Evolutionary conservation across 2,797 vertebrate genomes (phyloP), one percentile per base, ranked within the genome.

Genomic region (Ctenopoma kingsleyae): DNA sequence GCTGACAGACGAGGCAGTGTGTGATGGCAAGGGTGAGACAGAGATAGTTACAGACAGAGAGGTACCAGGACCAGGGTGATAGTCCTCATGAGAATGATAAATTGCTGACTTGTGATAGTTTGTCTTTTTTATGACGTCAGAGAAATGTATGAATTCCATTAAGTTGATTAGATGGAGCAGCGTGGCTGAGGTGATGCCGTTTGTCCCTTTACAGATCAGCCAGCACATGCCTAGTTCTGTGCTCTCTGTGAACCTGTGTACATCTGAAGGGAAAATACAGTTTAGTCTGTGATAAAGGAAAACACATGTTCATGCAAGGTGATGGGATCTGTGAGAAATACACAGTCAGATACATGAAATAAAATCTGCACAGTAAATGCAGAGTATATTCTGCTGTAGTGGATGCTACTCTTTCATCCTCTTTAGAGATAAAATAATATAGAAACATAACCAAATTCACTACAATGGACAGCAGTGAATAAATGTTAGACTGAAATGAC

Each of bases 1-100:
- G 74, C 65, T 64, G 72, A 90, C 85, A 87, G 83, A 83, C 76
- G 67, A 25, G 76, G 53, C 86, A 81, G 85, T 88, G 89, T 86
- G 85, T 68, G 78, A 78, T 3, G 70, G 70, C 49, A 53, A 48
- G 76, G 51, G 57, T 61, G 78, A 71, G 71, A 85, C 66, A 71
- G 32, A 59, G 66, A 67, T 38, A 51, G 84, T 76, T 67, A 25
- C 6, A 51, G 59, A 43, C 16, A 2, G 13, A 47, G 61, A 78
- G 79, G 67, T 67, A 74, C 11, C 61, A 43, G 64, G 81, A 78
- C 7, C 16, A 58, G 71, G 68, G 25, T 4, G 43, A 71, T 38
- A 4, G 71, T 71, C 76, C 66, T 73, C 62, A 22, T 67, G 82
- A 38, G 66, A 51, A 48, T 82, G 84, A 87, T 76, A 72, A 67